These are phyloP conservation scores for Diplosoma virens DNA, from an alignment of 23 tunicate genomes.

Conservation along the genomic window DNA sequence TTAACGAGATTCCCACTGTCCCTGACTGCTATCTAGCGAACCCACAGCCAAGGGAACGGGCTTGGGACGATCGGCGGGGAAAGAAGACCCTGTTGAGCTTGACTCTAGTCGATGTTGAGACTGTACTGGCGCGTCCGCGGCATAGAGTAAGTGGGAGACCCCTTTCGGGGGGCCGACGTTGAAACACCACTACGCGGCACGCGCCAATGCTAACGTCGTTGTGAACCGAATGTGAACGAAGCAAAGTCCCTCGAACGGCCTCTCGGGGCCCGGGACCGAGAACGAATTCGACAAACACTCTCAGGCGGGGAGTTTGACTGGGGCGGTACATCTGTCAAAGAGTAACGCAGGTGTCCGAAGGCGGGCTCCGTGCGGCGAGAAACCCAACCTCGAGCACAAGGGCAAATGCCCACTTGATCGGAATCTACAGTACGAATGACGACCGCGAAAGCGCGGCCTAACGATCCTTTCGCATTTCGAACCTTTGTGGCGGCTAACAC, in stretches of 20 bases:
- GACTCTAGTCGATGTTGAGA: conserved; percentile 32
- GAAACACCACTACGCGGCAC: conserved; percentile 35
- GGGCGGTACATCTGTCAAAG: conserved; percentile 38
- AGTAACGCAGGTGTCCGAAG: conserved; percentile 42
- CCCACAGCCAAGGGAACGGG: conserved; percentile 51
- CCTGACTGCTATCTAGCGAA: conserved; percentile 42
- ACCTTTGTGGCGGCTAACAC: too few relatives aligned
- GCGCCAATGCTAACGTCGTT: conserved; percentile 4
- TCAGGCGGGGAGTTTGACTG: conserved; percentile 34
- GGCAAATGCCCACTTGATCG: neutral
- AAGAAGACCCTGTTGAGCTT: conserved; percentile 42
- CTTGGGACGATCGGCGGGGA: conserved; percentile 37
- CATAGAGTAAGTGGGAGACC: conserved; percentile 34
- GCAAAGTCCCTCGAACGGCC: neutral
- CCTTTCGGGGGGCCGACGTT: conserved; percentile 11
- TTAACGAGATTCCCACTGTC: conserved; percentile 49
- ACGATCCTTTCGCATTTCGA: conserved; percentile 59
- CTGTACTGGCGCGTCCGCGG: conserved; percentile 25
- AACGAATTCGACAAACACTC: neutral
- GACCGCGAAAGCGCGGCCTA: conserved; percentile 51
- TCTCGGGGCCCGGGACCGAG: neutral
- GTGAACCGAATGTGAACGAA: too few relatives aligned
- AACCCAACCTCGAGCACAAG: conserved; percentile 36
- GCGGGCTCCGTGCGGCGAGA: conserved; percentile 21
- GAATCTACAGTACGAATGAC: conserved; percentile 4